A percentile compares a stretch with the other conserved stretches of the same genome.
phyloP scores from a whole-genome alignment of 2,113 vertebrate genomes.

The Thamnaconus septentrionalis region DNA sequence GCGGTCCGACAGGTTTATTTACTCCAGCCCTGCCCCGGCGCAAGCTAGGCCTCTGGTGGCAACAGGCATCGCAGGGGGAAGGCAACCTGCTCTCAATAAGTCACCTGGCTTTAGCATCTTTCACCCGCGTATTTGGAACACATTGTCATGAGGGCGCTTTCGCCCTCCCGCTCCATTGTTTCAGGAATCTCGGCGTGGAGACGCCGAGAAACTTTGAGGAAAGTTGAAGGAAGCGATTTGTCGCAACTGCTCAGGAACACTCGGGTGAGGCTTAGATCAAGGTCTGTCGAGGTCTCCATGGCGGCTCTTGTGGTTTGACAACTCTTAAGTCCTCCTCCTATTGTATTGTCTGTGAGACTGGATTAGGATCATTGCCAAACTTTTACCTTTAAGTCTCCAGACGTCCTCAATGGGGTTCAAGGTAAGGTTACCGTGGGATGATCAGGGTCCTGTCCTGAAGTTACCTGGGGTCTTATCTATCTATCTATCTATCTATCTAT shows the following conservation, averaged over 20 bases:
- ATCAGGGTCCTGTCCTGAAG: background rate
- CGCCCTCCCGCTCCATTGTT: no score
- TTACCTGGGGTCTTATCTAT: background rate
- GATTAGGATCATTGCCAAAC: constrained; percentile 13
- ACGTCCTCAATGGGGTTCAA: constrained; percentile 5
- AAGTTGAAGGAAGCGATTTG: no score
- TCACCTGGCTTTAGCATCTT: constrained; percentile 43
- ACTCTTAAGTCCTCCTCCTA: background rate
- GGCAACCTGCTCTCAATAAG: constrained; percentile 50
- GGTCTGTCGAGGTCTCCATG: no score
- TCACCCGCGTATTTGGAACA: constrained; percentile 8
- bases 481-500: no score
- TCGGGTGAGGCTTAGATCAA: no score
- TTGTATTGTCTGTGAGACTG: constrained; percentile 9
- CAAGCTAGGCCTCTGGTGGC: constrained; percentile 41
- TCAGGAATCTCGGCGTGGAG: no score
- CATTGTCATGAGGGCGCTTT: background rate
- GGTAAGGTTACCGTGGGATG: background rate
- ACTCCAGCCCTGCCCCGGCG: constrained; percentile 26
- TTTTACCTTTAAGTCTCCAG: constrained; percentile 5
- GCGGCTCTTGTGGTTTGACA: no score
- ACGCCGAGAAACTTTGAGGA: no score
- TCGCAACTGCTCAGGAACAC: no score
- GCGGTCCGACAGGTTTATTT: constrained; percentile 42
- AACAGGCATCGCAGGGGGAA: constrained; percentile 23